Evolutionary conservation across 2,113 vertebrate genomes (phyloP), one percentile per base, ranked within the genome.

Genomic region (Cyanoramphus novaezelandiae): DNA sequence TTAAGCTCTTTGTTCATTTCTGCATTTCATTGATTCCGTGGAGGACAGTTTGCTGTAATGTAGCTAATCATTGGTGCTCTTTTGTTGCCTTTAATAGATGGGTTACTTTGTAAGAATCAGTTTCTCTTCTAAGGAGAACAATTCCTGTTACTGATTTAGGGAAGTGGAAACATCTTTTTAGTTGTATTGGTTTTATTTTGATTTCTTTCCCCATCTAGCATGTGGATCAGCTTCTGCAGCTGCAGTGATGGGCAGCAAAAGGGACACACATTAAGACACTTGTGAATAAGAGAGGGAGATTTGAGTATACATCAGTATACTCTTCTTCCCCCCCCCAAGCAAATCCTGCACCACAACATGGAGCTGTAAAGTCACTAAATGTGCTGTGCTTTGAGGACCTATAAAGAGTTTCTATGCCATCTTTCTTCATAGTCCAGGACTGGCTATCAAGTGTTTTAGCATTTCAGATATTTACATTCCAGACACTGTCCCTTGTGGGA

Each of bases 221-320:
- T 8, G 14, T 0, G 4, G 55, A 64, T 69, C 1, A 0, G 24
- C 63, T 85, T 85, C 68, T 50, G 75, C 49, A 80, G 76, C 71
- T 75, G 53, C 53, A 41, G 50, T 20, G 37, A 44, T 16, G 6
- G 63, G 70, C 59, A 86, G 64, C 18, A 29, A 59, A 44, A 53
- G 2, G 2, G 37, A 24, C 14, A 12, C 1, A 1, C 4, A 17
- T 17, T 12, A 49, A 68, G 46, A 35, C 7, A 5, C 21, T 23
- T 43, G 24, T 43, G 92, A 69, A 28, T 21, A 15, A 41, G 7
- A 28, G 43, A 46, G 9, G 13, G 33, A 24, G 57, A 16, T 59
- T 24, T 16, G 9, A 15, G 24, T 35, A n/a, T 21, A 7, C 33
- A 24, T 35, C 33, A 35, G 9, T 35, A 57, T 49, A 77, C 71